phyloP scores from a whole-genome alignment of 2,113 vertebrate genomes.

The Hydrolagus affinis region DNA sequence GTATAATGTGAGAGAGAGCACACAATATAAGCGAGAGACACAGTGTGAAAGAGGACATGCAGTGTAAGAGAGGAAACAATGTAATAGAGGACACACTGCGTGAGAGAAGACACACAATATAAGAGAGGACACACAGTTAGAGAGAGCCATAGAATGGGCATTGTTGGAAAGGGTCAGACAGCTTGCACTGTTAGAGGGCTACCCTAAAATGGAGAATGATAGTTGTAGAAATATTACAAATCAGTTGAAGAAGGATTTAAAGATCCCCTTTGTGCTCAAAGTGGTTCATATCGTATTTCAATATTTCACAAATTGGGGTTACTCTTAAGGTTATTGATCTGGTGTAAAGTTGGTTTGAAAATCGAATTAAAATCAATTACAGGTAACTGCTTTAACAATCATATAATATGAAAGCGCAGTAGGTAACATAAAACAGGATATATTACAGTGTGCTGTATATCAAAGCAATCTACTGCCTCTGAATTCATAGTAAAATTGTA shows the following conservation, averaged over 20 bases:
- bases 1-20: no score
- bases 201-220: neutral
- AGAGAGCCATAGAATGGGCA: neutral
- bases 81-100: no score
- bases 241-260: neutral
- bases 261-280: neutral
- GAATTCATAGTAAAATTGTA: neutral
- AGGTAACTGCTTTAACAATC: neutral
- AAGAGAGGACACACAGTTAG: no score
- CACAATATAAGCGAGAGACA: no score
- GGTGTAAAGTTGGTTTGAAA: neutral
- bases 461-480: neutral
- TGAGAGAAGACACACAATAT: no score
- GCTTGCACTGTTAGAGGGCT: neutral
- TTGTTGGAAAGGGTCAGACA: neutral
- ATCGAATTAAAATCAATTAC: constrained; percentile 18
- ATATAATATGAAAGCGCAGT: neutral
- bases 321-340: constrained; percentile 6
- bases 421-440: neutral
- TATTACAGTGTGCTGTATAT: neutral
- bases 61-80: no score
- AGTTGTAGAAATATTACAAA: neutral
- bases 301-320: constrained; percentile 19
- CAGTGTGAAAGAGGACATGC: no score
- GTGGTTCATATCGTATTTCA: neutral